phyloP scores from a whole-genome alignment of 2,888 invertebrate genomes.

The Gnatocerus cornutus region DNA sequence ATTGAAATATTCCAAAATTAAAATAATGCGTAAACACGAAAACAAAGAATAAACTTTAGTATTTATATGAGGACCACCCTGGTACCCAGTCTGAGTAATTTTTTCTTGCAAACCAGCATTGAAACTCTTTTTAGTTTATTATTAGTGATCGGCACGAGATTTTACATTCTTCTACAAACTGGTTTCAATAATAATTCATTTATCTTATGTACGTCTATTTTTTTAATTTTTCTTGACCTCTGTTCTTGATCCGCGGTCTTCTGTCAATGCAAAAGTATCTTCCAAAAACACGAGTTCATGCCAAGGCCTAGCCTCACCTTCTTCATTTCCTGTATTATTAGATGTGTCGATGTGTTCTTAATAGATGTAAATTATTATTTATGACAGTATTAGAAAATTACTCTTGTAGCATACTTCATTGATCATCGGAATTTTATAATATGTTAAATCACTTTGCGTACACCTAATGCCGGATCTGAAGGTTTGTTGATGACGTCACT shows the following conservation, averaged over 20 bases:
- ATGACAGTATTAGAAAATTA: conserved; percentile 1
- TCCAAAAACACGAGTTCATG: background rate
- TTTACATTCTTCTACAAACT: background rate
- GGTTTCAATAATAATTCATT: background rate
- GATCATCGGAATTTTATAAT: conserved; percentile 20
- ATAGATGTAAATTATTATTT: conserved; percentile 28
- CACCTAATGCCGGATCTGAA: conserved; percentile 22
- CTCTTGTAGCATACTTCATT: conserved; percentile 13
- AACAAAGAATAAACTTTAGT: too few species aligned
- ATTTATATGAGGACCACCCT: too few species aligned
- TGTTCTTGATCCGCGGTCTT: conserved; percentile 1
- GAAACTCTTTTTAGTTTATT: too few species aligned
- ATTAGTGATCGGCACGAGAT: too few species aligned
- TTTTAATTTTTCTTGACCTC: conserved; percentile 8
- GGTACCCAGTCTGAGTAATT: too few species aligned
- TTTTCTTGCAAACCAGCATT: too few species aligned
- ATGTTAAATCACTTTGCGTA: background rate
- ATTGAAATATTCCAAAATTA: too few species aligned
- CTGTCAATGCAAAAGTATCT: background rate
- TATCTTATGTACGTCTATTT: background rate
- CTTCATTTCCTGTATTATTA: conserved; percentile 38
- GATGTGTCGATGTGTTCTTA: conserved; percentile 26
- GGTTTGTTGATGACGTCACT: conserved; percentile 11
- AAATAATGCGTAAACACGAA: too few species aligned
- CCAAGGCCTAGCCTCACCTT: conserved; percentile 29